phyloP scores from a whole-genome alignment of 1,140 invertebrate genomes.

The Diabrotica undecimpunctata region DNA sequence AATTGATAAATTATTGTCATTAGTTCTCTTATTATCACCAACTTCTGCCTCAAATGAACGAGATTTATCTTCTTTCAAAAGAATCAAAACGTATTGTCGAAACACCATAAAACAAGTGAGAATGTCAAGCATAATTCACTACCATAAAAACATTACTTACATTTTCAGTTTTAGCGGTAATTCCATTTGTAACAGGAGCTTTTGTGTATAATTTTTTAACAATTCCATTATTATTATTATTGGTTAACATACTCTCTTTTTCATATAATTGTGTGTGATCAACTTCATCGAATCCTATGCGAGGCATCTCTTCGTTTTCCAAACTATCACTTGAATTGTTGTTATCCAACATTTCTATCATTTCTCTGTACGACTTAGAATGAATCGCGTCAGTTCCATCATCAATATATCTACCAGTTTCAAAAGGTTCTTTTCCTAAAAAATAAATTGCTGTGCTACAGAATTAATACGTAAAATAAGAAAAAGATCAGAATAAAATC shows the following conservation, averaged over 20 bases:
- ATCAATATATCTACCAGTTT: constrained; percentile 31
- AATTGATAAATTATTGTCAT: too few relatives aligned
- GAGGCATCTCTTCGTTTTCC: constrained; percentile 43
- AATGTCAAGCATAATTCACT: too few relatives aligned
- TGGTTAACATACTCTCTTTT: background rate
- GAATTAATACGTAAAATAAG: too few relatives aligned
- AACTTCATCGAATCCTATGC: constrained; percentile 37
- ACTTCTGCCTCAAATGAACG: too few relatives aligned
- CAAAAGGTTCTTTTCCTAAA: constrained; percentile 28
- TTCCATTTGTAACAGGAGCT: background rate
- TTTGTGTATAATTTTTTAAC: background rate
- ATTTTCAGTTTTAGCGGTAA: background rate
- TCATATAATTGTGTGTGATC: background rate
- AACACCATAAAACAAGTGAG: too few relatives aligned
- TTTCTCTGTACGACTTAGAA: constrained; percentile 21
- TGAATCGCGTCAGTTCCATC: constrained; percentile 28
- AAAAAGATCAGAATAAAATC: too few relatives aligned
- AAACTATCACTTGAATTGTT: constrained; percentile 38
- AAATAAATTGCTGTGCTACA: background rate
- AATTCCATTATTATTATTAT: background rate
- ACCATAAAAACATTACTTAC: background rate
- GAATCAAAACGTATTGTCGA: too few relatives aligned
- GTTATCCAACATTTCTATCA: constrained; percentile 42
- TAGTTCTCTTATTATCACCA: too few relatives aligned
- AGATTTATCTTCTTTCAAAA: too few relatives aligned